A percentile compares a stretch with the other conserved stretches of the same genome.
These are phyloP conservation scores for Mallateleia sp. DNA, from an alignment of 2,888 invertebrate genomes.

Conservation along the genomic window DNA sequence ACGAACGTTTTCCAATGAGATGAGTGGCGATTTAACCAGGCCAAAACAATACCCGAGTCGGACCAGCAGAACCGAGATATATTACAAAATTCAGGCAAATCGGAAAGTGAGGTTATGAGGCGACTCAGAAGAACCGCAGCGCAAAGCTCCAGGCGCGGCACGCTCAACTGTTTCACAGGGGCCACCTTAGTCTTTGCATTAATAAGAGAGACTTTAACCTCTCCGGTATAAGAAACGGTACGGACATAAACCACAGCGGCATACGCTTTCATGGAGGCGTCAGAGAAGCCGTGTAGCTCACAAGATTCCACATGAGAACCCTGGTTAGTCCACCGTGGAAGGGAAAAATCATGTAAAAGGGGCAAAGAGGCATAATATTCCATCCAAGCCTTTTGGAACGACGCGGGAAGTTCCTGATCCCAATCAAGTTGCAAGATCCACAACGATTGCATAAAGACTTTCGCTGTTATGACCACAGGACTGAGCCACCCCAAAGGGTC, in stretches of 20 bases:
- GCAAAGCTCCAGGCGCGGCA: constrained; percentile 37
- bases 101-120: neutral
- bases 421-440: constrained; percentile 25
- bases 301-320: neutral
- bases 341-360: neutral
- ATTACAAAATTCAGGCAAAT: too few relatives aligned
- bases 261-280: constrained; percentile 54
- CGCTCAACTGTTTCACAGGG: constrained; percentile 41
- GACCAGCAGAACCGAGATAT: too few relatives aligned
- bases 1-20: too few relatives aligned
- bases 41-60: neutral
- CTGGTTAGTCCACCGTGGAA: neutral
- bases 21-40: too few relatives aligned
- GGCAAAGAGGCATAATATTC: constrained; percentile 12
- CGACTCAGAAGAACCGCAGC: neutral
- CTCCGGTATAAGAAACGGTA: constrained; percentile 5
- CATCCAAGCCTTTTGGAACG: neutral
- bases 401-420: neutral
- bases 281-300: constrained; percentile 59
- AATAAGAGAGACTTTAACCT: neutral
- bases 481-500: constrained; percentile 52
- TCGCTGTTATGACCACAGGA: constrained; percentile 9
- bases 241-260: constrained; percentile 14
- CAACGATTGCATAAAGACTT: constrained; percentile 34
- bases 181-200: constrained; percentile 64